Evolutionary conservation across 2,113 vertebrate genomes (phyloP).

Genomic region (Cyanoramphus novaezelandiae): DNA sequence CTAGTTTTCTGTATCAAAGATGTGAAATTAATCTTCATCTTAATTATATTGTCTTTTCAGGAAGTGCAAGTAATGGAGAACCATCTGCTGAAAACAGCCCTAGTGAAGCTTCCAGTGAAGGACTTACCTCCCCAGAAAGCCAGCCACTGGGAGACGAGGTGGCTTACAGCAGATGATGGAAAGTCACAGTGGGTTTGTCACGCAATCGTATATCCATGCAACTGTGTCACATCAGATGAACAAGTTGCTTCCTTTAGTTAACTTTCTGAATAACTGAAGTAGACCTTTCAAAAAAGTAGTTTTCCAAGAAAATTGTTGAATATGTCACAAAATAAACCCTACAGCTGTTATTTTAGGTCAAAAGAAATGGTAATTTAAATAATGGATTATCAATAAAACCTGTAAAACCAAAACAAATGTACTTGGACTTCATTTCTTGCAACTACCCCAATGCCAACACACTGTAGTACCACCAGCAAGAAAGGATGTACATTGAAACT

Average conservation of each 20-base stretch:
- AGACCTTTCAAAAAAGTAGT: neutral
- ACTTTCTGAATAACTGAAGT: neutral
- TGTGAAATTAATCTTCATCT: neutral
- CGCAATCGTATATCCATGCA: neutral
- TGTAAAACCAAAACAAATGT: neutral
- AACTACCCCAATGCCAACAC: neutral
- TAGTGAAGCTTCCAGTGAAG: conserved; percentile 8
- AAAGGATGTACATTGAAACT: neutral
- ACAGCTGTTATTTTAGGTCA: neutral
- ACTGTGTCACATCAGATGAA: neutral
- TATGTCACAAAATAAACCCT: neutral
- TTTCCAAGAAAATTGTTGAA: neutral
- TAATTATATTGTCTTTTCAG: conserved; percentile 42
- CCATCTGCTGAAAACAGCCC: neutral
- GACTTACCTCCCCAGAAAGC: neutral
- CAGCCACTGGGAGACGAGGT: conserved; percentile 58
- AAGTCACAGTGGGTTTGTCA: neutral
- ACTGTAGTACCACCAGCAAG: neutral
- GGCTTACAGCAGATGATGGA: conserved; percentile 72
- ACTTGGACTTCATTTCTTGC: neutral
- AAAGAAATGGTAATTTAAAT: neutral
- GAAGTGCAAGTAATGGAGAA: conserved; percentile 14
- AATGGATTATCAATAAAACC: conserved; percentile 26
- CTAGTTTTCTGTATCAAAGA: neutral
- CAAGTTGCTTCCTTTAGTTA: neutral